A percentile compares a stretch with the other conserved stretches of the same genome.
Evolutionary conservation across 1,140 invertebrate species (phyloP).

Genomic region (Liolophura sinensis): DNA sequence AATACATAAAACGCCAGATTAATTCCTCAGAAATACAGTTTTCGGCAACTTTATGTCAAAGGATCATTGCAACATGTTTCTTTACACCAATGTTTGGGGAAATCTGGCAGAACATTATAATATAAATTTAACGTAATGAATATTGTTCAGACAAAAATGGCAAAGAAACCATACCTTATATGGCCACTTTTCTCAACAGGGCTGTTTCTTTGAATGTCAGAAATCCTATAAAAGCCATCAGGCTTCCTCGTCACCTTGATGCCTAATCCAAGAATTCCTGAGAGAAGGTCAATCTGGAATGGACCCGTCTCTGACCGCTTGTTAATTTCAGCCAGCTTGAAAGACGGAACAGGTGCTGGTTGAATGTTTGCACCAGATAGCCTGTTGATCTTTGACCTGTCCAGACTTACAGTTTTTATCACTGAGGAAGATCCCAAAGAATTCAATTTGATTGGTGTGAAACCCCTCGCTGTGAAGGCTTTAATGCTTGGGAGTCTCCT

Average conservation of each 20-base stretch:
- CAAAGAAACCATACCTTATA: constrained; percentile 33
- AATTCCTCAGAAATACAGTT: too few species aligned
- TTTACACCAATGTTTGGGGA: too few species aligned
- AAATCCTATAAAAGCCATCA: constrained; percentile 32
- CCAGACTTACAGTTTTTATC: not conserved
- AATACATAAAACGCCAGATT: too few species aligned
- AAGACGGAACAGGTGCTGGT: not conserved
- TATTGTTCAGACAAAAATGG: too few species aligned
- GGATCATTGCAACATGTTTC: too few species aligned
- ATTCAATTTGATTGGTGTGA: not conserved
- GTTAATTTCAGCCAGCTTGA: constrained; percentile 5
- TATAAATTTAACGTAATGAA: too few species aligned
- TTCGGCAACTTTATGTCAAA: too few species aligned
- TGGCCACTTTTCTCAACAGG: constrained; percentile 41
- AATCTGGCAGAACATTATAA: too few species aligned
- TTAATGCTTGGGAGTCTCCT: too few species aligned
- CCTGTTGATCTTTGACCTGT: not conserved
- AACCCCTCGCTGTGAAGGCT: too few species aligned
- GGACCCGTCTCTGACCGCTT: constrained; percentile 27
- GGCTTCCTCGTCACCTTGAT: constrained; percentile 33
- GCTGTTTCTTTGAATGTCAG: constrained; percentile 38
- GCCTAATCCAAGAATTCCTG: constrained; percentile 46
- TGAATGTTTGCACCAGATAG: not conserved
- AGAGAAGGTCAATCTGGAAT: constrained; percentile 46
- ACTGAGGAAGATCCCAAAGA: not conserved